Evolutionary conservation across 2,797 vertebrate species (phyloP).

Genomic region (Labeo calbasu): DNA sequence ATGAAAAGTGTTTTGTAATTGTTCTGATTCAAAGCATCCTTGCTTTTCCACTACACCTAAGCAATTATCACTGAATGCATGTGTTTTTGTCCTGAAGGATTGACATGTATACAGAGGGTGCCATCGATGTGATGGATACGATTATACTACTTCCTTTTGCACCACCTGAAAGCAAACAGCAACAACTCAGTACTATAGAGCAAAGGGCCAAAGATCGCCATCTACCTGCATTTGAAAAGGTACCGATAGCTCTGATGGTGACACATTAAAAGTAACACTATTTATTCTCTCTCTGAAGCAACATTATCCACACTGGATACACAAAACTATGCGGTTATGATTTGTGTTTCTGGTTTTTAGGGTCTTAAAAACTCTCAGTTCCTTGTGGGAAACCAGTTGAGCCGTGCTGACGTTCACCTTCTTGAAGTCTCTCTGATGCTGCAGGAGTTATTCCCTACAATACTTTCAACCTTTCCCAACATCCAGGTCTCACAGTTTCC

Average conservation of each 20-base stretch:
- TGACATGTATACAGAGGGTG: slow-evolving; percentile 88
- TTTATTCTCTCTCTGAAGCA: not conserved
- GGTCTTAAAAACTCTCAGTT: slow-evolving; percentile 75
- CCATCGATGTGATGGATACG: slow-evolving; percentile 82
- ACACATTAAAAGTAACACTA: not conserved
- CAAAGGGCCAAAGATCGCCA: slow-evolving; percentile 79
- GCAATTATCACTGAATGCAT: not conserved
- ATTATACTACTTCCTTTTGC: slow-evolving; percentile 74
- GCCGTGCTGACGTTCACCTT: slow-evolving; percentile 85
- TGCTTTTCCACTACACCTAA: not conserved
- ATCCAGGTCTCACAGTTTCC: slow-evolving; percentile 70
- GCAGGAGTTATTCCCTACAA: slow-evolving; percentile 81
- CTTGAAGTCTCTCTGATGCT: slow-evolving; percentile 82
- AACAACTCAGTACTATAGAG: slow-evolving; percentile 74
- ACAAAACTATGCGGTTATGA: not conserved
- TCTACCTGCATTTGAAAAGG: slow-evolving; percentile 88
- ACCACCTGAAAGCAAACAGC: slow-evolving; percentile 63
- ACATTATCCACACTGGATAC: not conserved
- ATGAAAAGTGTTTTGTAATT: not conserved
- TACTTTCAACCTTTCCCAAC: slow-evolving; percentile 77
- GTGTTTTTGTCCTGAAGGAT: slow-evolving; percentile 74
- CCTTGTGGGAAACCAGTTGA: slow-evolving; percentile 85
- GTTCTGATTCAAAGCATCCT: not conserved
- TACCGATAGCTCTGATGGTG: slow-evolving; percentile 53
- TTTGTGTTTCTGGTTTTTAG: slow-evolving; percentile 65